phyloP scores from a whole-genome alignment of 2,888 invertebrate species.

The Parnassius orleans region DNA sequence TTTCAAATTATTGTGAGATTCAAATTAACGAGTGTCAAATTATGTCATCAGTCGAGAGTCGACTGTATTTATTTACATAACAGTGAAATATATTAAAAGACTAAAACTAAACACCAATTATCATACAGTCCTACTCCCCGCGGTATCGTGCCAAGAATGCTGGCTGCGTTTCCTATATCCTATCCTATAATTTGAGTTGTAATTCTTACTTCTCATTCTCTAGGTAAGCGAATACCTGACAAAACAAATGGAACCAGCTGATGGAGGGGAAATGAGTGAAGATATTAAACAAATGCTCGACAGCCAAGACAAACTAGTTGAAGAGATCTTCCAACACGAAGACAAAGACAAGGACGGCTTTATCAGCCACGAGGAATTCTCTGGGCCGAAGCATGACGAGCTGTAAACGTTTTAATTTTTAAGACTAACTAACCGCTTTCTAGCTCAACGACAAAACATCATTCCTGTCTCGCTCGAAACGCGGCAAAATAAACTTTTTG shows the following conservation, averaged over 20 bases:
- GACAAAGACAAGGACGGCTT: constrained; percentile 98
- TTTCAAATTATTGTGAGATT: too few relatives aligned
- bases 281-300: constrained; percentile 91
- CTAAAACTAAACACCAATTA: too few relatives aligned
- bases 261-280: constrained; percentile 86
- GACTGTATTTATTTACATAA: too few relatives aligned
- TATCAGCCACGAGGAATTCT: constrained; percentile 97
- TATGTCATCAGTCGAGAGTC: too few relatives aligned
- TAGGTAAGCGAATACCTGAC: constrained; percentile 95
- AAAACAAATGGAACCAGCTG: constrained; percentile 93
- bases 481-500: constrained; percentile 8
- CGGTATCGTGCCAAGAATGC: too few relatives aligned
- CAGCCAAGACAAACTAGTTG: constrained; percentile 95
- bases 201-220: constrained; percentile 28
- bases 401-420: constrained; percentile 80
- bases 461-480: background rate
- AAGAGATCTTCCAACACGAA: constrained; percentile 98
- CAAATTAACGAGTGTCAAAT: too few relatives aligned
- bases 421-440: constrained; percentile 27
- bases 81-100: too few relatives aligned
- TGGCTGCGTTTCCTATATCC: too few relatives aligned
- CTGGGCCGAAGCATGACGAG: constrained; percentile 98
- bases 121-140: too few relatives aligned
- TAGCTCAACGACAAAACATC: background rate
- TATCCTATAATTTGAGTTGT: too few relatives aligned